Evolutionary conservation across 2,113 vertebrate genomes (phyloP).

Genomic region (Todiramphus chloris): DNA sequence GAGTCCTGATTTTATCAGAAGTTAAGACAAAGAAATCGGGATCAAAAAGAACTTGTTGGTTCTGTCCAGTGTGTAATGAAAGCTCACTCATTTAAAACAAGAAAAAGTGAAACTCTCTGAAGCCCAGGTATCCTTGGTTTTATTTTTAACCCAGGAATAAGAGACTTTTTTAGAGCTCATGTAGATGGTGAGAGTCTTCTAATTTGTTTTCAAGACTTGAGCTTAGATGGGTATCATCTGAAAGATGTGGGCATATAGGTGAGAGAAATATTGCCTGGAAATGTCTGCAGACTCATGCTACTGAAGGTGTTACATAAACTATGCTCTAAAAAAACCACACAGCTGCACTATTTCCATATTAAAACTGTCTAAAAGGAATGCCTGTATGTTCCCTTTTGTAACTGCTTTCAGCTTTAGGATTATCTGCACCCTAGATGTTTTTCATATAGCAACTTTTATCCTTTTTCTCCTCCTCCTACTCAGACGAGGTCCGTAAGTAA

Average conservation of each 20-base stretch:
- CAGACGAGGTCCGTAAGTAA: background rate
- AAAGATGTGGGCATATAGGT: background rate
- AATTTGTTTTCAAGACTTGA: background rate
- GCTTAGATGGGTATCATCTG: background rate
- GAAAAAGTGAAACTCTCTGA: background rate
- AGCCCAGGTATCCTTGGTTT: background rate
- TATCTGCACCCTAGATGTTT: conserved; percentile 11
- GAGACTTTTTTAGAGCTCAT: background rate
- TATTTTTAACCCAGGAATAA: background rate
- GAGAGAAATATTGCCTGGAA: background rate
- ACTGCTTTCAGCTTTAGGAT: background rate
- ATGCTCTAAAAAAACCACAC: background rate
- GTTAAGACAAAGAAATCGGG: background rate
- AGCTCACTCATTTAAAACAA: background rate
- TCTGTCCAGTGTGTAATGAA: background rate
- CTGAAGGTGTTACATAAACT: background rate
- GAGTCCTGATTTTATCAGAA: background rate
- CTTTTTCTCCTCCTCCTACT: background rate
- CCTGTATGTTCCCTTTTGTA: background rate
- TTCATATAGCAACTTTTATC: background rate
- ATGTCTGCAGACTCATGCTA: background rate
- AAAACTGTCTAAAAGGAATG: conserved; percentile 26
- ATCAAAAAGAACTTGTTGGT: background rate
- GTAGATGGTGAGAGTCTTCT: background rate
- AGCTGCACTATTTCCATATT: conserved; percentile 4